Conservation (phyloP, 2,888 invertebrate genomes). For the Dicyrtomina minuta region DNA sequence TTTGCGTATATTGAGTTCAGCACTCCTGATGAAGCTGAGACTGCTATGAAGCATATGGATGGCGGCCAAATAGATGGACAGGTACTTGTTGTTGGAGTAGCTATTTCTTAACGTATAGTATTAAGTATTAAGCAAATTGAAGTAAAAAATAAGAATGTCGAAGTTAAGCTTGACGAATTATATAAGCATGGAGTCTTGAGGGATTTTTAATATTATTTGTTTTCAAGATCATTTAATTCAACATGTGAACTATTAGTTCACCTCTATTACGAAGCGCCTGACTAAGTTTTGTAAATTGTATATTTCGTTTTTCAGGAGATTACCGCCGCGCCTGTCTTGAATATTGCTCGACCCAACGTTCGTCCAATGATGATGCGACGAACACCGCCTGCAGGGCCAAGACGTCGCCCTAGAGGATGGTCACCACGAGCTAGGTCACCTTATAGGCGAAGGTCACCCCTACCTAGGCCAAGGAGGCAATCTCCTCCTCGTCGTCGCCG, state of each 20-base stretch:
- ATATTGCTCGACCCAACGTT: constrained; percentile 58
- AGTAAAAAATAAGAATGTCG: no score
- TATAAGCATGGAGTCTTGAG: no score
- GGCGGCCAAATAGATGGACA: constrained; percentile 65
- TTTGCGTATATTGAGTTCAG: constrained; percentile 95
- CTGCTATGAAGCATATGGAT: constrained; percentile 99
- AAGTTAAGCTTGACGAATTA: no score
- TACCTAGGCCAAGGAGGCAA: constrained; percentile 47
- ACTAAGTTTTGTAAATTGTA: neutral
- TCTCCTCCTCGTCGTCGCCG: constrained; percentile 52
- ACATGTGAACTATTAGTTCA: no score
- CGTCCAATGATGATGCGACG: constrained; percentile 53
- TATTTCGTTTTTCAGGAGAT: constrained; percentile 72
- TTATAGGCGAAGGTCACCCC: constrained; percentile 46
- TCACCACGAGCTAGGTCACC: constrained; percentile 60
- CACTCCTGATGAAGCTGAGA: constrained; percentile 92
- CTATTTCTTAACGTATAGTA: neutral
- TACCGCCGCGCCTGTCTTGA: constrained; percentile 87
- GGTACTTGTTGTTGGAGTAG: no score
- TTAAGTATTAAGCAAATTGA: neutral
- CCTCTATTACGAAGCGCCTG: no score
- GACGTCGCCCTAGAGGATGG: constrained; percentile 42
- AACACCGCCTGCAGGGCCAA: constrained; percentile 55
- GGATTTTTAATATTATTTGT: neutral
- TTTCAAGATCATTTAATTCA: no score